A percentile compares a stretch with the other conserved stretches of the same genome.
phyloP scores from a whole-genome alignment of 2,113 vertebrate species.

The Grus americana region DNA sequence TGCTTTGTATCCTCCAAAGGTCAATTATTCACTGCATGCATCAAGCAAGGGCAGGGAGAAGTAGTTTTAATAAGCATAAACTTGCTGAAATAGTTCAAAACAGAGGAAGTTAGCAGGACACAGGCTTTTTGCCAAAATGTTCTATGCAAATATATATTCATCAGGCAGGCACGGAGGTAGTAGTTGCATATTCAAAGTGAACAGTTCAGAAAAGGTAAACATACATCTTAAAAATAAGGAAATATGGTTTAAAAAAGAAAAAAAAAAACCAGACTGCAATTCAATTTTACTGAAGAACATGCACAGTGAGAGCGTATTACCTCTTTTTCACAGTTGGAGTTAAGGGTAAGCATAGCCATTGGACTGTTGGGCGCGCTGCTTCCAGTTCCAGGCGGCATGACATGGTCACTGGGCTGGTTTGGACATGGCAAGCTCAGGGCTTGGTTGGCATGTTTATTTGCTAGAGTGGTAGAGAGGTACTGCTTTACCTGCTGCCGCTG shows the following conservation, averaged over 20 bases:
- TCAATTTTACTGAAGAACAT: background rate
- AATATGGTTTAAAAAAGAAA: background rate
- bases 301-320: constrained; percentile 30
- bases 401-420: constrained; percentile 90
- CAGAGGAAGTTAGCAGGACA: background rate
- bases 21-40: constrained; percentile 6
- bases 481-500: constrained; percentile 98
- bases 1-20: constrained; percentile 50
- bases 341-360: constrained; percentile 97
- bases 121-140: background rate
- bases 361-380: constrained; percentile 99
- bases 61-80: background rate
- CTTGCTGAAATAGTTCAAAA: background rate
- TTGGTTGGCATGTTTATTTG: constrained; percentile 90
- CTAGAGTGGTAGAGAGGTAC: constrained; percentile 93
- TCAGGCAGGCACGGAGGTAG: background rate
- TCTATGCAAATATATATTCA: background rate
- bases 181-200: background rate
- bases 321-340: constrained; percentile 92
- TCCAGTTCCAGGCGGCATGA: constrained; percentile 92
- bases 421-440: constrained; percentile 92
- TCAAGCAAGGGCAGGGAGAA: background rate
- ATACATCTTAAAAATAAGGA: background rate
- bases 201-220: background rate
- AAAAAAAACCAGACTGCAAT: rapidly evolving